These are phyloP conservation scores for Drosophila sp. DNA, from an alignment of 1,140 invertebrate genomes.

Conservation along the genomic window DNA sequence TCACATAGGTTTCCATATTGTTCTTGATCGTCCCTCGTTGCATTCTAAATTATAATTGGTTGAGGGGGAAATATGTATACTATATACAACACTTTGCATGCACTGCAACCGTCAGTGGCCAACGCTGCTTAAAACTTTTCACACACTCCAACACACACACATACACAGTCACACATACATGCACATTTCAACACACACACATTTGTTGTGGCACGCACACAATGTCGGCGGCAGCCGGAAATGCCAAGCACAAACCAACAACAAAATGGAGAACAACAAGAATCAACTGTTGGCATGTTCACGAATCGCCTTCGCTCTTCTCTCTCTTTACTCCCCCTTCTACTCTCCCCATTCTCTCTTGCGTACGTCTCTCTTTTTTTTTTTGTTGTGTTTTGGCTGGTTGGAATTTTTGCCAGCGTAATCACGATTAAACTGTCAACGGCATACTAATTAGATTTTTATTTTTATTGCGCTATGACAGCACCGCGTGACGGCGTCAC, in stretches of 20 bases:
- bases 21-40: too few relatives aligned
- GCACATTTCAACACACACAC: slow-evolving; percentile 11
- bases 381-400: slow-evolving; percentile 41
- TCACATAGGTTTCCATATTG: too few relatives aligned
- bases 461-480: slow-evolving; percentile 83
- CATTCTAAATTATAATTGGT: background rate
- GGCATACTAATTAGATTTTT: slow-evolving; percentile 84
- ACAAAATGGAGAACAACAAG: slow-evolving; percentile 54
- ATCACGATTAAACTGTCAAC: slow-evolving; percentile 84
- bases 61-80: background rate
- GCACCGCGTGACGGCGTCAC: slow-evolving; percentile 76
- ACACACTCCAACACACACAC: slow-evolving; percentile 28
- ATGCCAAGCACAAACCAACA: slow-evolving; percentile 63
- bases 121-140: slow-evolving; percentile 48
- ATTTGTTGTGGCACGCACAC: slow-evolving; percentile 69
- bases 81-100: slow-evolving; percentile 14
- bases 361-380: background rate
- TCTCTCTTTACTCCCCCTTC: background rate
- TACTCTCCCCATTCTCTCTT: background rate
- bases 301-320: slow-evolving; percentile 52
- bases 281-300: slow-evolving; percentile 83
- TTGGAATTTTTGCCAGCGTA: slow-evolving; percentile 78
- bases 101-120: background rate
- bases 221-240: slow-evolving; percentile 72
- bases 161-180: slow-evolving; percentile 8